Evolutionary conservation across 2,797 vertebrate species (phyloP).

Genomic region (Paramormyrops hopkinsi): DNA sequence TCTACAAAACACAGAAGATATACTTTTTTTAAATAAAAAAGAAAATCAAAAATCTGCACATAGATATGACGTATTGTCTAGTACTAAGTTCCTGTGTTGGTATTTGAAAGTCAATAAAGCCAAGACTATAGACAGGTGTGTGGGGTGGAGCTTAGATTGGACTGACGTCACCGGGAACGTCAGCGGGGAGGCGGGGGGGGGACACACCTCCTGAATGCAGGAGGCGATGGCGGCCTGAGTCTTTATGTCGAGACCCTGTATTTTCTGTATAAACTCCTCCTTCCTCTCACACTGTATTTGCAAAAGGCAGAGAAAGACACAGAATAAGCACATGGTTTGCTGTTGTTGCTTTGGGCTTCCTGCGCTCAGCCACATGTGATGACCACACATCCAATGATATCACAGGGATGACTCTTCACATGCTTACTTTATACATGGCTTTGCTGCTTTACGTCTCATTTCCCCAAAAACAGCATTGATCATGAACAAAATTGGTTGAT

Average conservation of each 20-base stretch:
- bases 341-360: neutral
- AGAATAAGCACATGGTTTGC: neutral
- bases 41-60: neutral
- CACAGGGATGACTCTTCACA: neutral
- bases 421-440: neutral
- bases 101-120: neutral
- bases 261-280: constrained; percentile 78
- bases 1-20: neutral
- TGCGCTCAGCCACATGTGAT: neutral
- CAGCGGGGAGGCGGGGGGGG: neutral
- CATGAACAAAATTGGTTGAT: neutral
- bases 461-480: neutral
- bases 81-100: neutral
- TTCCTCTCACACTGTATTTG: constrained; percentile 74
- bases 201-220: constrained; percentile 77
- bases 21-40: neutral
- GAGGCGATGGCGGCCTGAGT: constrained; percentile 72
- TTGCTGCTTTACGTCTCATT: neutral
- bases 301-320: constrained; percentile 24
- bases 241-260: constrained; percentile 73
- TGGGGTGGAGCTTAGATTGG: neutral
- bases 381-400: neutral
- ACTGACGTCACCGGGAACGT: neutral
- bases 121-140: neutral
- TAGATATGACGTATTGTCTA: neutral